phyloP scores from a whole-genome alignment of 2,797 vertebrate species.

The Tenualosa ilisha region DNA sequence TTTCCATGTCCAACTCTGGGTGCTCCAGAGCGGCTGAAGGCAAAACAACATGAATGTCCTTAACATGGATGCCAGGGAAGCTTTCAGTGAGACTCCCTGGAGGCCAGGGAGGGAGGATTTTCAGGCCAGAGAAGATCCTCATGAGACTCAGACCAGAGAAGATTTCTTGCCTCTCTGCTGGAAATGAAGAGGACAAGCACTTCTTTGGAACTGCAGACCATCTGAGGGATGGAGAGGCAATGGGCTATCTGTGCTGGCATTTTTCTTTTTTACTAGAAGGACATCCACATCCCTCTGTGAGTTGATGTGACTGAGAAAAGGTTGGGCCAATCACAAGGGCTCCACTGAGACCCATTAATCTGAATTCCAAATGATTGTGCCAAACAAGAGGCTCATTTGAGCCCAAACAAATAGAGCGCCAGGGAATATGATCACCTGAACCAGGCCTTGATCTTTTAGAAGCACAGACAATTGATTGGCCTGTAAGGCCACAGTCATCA shows the following conservation, averaged over 20 bases:
- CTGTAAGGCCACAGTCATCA: background rate
- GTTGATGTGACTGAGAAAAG: background rate
- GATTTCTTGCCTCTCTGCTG: too few relatives aligned
- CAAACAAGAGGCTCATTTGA: background rate
- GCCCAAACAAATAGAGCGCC: conserved; percentile 1
- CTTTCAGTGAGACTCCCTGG: too few relatives aligned
- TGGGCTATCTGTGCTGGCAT: background rate
- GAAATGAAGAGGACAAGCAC: too few relatives aligned
- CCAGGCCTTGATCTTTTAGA: background rate
- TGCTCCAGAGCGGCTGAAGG: too few relatives aligned
- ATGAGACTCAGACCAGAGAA: too few relatives aligned
- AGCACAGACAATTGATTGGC: background rate
- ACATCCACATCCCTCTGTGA: background rate
- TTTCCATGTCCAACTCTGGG: too few relatives aligned
- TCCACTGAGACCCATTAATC: background rate
- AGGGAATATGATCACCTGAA: background rate
- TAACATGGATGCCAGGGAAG: too few relatives aligned
- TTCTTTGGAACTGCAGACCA: background rate
- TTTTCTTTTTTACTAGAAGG: background rate
- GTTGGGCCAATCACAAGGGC: background rate
- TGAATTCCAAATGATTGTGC: background rate
- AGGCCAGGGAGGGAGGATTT: too few relatives aligned
- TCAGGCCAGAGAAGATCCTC: too few relatives aligned
- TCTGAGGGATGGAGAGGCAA: background rate
- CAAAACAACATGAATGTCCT: too few relatives aligned